Percentiles rank a stretch among this genome's conserved stretches.
phyloP scores from a whole-genome alignment of 2,113 vertebrate species.

The Grammomys surdaster region DNA sequence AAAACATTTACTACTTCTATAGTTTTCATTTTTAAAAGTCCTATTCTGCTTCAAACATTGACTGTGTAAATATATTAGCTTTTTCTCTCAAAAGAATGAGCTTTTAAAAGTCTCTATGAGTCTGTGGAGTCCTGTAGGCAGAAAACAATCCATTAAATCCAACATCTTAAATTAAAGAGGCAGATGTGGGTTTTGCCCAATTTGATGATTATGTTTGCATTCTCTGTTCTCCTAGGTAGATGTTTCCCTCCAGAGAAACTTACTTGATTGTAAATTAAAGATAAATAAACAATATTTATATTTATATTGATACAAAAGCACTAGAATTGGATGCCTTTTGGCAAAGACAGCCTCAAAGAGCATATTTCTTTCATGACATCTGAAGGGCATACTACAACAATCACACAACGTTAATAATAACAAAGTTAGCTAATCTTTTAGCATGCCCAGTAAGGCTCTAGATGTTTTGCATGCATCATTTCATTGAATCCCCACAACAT shows the following conservation, averaged over 20 bases:
- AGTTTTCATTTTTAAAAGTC: conserved; percentile 60
- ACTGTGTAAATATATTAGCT: conserved; percentile 29
- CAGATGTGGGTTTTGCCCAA: conserved; percentile 58
- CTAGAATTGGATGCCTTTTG: conserved; percentile 42
- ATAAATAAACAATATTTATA: conserved; percentile 69
- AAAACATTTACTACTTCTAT: background rate
- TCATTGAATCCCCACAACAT: background rate
- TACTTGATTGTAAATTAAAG: conserved; percentile 76
- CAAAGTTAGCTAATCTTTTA: conserved; percentile 26
- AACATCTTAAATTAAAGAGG: conserved; percentile 69
- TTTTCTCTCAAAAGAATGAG: background rate
- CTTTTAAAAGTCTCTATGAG: conserved; percentile 28
- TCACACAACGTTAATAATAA: background rate
- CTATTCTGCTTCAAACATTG: conserved; percentile 59
- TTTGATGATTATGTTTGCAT: conserved; percentile 58
- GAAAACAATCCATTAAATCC: conserved; percentile 62
- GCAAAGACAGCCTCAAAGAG: conserved; percentile 59
- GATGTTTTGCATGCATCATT: background rate
- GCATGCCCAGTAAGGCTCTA: background rate
- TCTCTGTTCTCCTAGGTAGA: conserved; percentile 49
- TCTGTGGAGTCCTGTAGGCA: conserved; percentile 47
- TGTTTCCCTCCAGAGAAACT: conserved; percentile 63
- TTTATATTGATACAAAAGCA: conserved; percentile 62
- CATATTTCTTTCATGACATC: conserved; percentile 50
- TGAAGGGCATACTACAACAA: conserved; percentile 1